phyloP scores from a whole-genome alignment of 2,113 vertebrate genomes.

The Nicator chloris region DNA sequence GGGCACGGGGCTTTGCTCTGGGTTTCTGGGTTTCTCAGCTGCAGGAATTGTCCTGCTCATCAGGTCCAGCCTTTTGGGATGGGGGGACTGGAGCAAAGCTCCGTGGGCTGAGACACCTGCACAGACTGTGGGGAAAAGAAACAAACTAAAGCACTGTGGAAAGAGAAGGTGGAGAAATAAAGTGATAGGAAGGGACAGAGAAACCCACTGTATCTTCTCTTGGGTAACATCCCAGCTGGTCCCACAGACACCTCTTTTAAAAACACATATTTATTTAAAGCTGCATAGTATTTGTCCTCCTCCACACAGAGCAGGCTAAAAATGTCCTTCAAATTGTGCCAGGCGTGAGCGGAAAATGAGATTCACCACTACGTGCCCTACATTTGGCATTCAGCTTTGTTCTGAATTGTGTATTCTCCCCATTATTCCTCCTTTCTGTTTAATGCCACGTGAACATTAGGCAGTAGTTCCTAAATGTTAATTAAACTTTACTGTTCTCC shows the following conservation, averaged over 20 bases:
- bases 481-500: neutral
- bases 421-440: neutral
- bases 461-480: neutral
- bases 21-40: rapidly evolving
- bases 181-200: neutral
- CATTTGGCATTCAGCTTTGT: neutral
- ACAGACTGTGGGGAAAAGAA: neutral
- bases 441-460: neutral
- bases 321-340: neutral
- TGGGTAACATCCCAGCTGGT: neutral
- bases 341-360: neutral
- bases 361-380: neutral
- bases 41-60: neutral
- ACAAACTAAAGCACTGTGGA: neutral
- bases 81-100: neutral
- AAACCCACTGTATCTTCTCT: neutral
- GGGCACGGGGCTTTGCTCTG: rapidly evolving
- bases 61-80: neutral
- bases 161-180: neutral
- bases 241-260: neutral
- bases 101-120: neutral
- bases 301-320: neutral
- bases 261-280: neutral
- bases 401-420: neutral
- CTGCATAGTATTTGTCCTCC: neutral